Evolutionary conservation across 2,797 vertebrate species (phyloP).

Genomic region (Tenualosa thibaudeaui): DNA sequence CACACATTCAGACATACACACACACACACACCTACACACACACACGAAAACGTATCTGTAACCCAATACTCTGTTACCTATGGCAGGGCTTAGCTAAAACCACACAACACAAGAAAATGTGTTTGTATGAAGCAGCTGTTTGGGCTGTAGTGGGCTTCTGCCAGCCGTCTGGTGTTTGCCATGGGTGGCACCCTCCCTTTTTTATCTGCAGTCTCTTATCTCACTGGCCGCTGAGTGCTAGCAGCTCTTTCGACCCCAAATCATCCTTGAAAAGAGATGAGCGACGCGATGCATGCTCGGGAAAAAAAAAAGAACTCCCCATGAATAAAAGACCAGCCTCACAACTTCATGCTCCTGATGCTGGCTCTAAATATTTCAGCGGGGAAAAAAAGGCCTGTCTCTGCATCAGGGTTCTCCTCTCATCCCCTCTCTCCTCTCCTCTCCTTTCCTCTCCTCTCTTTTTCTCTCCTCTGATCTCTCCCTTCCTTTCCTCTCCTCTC

Average conservation of each 20-base stretch:
- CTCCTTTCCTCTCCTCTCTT: neutral
- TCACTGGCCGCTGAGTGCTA: neutral
- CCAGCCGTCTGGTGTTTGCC: neutral
- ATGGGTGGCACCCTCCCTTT: neutral
- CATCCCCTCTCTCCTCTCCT: neutral
- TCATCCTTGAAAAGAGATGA: constrained; percentile 52
- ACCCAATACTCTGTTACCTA: too few relatives aligned
- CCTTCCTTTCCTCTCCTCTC: constrained; percentile 57
- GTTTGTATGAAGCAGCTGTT: too few relatives aligned
- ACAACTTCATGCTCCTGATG: constrained; percentile 65
- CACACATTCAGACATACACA: neutral
- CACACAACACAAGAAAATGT: too few relatives aligned
- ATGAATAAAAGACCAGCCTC: constrained; percentile 61
- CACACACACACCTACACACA: constrained; percentile 4
- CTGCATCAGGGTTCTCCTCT: constrained; percentile 61
- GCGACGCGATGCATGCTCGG: neutral
- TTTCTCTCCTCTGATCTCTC: neutral
- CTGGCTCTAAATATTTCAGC: constrained; percentile 78
- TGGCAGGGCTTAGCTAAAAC: constrained; percentile 17
- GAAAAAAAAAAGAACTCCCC: constrained; percentile 45
- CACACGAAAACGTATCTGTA: neutral
- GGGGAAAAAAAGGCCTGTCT: constrained; percentile 56
- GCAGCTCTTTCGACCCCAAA: constrained; percentile 48
- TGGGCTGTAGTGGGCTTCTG: neutral
- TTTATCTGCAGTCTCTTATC: constrained; percentile 7